Evolutionary conservation across 2,797 vertebrate genomes (phyloP), one percentile per base, ranked within the genome.

Genomic region (Hoplostethus mediterraneus): DNA sequence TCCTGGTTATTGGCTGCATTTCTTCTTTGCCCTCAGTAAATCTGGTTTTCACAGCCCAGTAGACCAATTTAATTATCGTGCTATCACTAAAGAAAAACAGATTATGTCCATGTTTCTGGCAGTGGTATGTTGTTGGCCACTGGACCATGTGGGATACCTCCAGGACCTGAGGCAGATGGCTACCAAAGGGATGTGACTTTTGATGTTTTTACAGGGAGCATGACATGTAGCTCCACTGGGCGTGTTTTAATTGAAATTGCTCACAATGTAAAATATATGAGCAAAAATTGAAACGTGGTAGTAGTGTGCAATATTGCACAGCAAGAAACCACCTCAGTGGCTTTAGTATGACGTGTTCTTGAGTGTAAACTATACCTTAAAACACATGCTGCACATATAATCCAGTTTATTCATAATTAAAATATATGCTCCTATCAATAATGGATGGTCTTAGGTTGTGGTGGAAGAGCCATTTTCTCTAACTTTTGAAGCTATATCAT

Each of bases 341-440:
- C 71, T 54, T 57, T 61, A 71, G 70, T 78, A 53, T 74, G 57
- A 71, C 14, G 58, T 84, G 81, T 83, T 63, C 63, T 67, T 74
- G 57, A 74, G 62, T 81, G 82, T 87, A 84, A 88, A 80, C 69
- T 79, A 71, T 82, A 84, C 61, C 71, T 85, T 87, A 63, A 80
- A 88, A 90, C 79, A 85, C 67, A 86, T 90, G 80, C 87, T 84
- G 68, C 77, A 80, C 72, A 85, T 63, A 42, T 72, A 56, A 83
- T 74, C 71, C 13, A 25, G 16, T 45, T 42, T 8, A 82, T 92
- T 42, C 69, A 87, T 90, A 66, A 87, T 90, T 89, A 75, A 88
- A 83, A 85, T 77, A 45, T 57, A 54, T 83, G 78, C 83, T 78
- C 2, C 2, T 3, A 72, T 89, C 48, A 84, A 81, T 85, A 58